A percentile compares a stretch with the other conserved stretches of the same genome.
These are phyloP conservation scores for Diadumene lineata DNA, from an alignment of 92 coral and sea anemone species.

Conservation along the genomic window DNA sequence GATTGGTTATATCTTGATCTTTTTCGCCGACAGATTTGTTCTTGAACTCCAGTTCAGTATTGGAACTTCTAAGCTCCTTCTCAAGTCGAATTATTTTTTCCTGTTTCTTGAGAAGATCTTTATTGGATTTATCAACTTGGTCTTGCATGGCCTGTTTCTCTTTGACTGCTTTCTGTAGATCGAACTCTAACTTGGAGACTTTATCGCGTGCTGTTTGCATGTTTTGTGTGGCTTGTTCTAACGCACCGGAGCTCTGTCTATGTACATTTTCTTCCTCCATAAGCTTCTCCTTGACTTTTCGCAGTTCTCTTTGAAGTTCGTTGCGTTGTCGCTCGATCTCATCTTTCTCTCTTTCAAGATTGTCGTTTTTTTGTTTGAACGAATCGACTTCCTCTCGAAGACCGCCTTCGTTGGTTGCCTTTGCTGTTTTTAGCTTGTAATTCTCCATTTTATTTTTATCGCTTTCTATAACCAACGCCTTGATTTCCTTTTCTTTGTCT, in stretches of 20 bases:
- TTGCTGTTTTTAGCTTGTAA: slow-evolving; percentile 52
- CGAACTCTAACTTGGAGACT: slow-evolving; percentile 64
- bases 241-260: slow-evolving; percentile 75
- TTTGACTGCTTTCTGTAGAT: slow-evolving; percentile 68
- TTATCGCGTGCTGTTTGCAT: slow-evolving; percentile 59
- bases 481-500: slow-evolving; percentile 69
- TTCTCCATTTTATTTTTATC: slow-evolving; percentile 57
- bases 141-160: slow-evolving; percentile 63
- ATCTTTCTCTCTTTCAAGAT: slow-evolving; percentile 69
- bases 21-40: slow-evolving; percentile 76
- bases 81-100: slow-evolving; percentile 78
- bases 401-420: slow-evolving; percentile 46
- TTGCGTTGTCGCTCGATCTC: slow-evolving; percentile 58
- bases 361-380: slow-evolving; percentile 60
- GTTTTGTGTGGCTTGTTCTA: slow-evolving; percentile 68
- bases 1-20: slow-evolving; percentile 66
- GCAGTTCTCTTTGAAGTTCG: slow-evolving; percentile 67
- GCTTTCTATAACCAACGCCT: slow-evolving; percentile 56
- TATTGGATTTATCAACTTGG: slow-evolving; percentile 87
- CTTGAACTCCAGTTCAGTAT: slow-evolving; percentile 72
- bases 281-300: slow-evolving; percentile 57
- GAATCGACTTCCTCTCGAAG: slow-evolving; percentile 83
- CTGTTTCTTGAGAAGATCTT: slow-evolving; percentile 77
- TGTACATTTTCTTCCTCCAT: slow-evolving; percentile 72
- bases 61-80: slow-evolving; percentile 72